Conservation (phyloP, 1,140 invertebrate genomes). For the Diuraphis noxia region DNA sequence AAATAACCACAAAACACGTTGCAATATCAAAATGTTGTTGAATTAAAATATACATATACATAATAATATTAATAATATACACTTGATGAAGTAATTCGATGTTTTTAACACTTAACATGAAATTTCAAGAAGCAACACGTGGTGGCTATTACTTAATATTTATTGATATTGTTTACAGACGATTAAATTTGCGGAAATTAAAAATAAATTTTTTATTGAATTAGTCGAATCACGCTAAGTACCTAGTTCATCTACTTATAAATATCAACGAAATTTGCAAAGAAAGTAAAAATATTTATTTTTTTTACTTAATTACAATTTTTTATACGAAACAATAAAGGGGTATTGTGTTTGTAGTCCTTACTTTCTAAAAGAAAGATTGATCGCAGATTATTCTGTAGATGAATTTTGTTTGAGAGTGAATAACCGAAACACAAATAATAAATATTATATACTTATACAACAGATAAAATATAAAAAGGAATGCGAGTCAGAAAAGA, state of each 20-base stretch:
- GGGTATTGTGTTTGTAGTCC: not conserved
- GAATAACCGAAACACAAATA: not conserved
- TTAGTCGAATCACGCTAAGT: not conserved
- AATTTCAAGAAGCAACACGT: not conserved
- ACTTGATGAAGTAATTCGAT: not conserved
- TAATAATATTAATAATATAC: not conserved
- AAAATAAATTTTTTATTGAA: too few relatives aligned
- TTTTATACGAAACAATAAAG: not conserved
- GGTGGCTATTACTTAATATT: not conserved
- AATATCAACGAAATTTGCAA: not conserved
- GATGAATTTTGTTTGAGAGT: not conserved
- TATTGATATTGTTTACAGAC: not conserved
- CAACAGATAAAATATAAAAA: not conserved
- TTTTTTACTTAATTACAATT: not conserved
- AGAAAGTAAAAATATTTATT: not conserved
- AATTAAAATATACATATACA: too few relatives aligned
- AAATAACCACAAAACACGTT: not conserved
- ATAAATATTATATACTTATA: not conserved
- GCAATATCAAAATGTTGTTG: not conserved
- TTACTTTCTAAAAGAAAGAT: not conserved
- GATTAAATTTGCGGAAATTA: too few relatives aligned
- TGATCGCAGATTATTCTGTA: not conserved
- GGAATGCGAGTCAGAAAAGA: not conserved
- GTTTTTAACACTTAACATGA: not conserved
- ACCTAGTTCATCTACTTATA: too few relatives aligned